These are phyloP conservation scores for Holothuria leucospilota DNA, from an alignment of 53 echinoderm and acorn worm species.

Conservation along the genomic window DNA sequence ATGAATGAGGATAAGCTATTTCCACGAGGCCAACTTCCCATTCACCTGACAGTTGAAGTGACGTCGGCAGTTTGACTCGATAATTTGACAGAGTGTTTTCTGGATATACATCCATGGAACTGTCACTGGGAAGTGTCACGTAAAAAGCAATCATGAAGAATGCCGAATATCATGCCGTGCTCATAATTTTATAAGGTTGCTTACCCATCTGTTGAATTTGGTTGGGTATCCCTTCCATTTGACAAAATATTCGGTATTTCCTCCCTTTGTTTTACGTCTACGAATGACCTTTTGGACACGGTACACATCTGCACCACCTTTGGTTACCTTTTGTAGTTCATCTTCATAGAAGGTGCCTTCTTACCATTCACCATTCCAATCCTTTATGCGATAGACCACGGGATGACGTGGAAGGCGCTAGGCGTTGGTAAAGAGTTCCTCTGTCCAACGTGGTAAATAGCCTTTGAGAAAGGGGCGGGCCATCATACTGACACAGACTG, in stretches of 20 bases:
- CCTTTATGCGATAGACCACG: slow-evolving; percentile 21
- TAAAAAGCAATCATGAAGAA: not conserved
- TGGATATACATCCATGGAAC: slow-evolving; percentile 9
- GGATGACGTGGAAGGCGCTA: not conserved
- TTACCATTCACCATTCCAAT: slow-evolving; percentile 12
- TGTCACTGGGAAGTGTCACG: slow-evolving; percentile 16
- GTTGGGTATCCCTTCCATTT: slow-evolving; percentile 26
- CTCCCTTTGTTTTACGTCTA: not conserved
- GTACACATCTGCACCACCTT: not conserved
- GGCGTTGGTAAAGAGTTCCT: slow-evolving; percentile 55
- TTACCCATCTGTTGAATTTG: not conserved
- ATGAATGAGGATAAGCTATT: slow-evolving; percentile 7
- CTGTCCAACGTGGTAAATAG: slow-evolving; percentile 55
- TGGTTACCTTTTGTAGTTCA: slow-evolving; percentile 57
- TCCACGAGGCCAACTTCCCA: slow-evolving; percentile 13
- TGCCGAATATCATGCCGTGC: not conserved
- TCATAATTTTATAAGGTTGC: not conserved
- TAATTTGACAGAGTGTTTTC: slow-evolving; percentile 38
- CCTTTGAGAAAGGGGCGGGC: slow-evolving; percentile 57
- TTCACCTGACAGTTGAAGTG: no score
- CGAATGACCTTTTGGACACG: slow-evolving; percentile 1
- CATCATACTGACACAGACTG: slow-evolving; percentile 11
- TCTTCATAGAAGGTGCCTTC: slow-evolving; percentile 41
- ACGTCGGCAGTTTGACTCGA: not conserved
- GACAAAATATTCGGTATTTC: slow-evolving; percentile 22